phyloP scores from a whole-genome alignment of 2,888 invertebrate species.

The Spisula subtruncata region DNA sequence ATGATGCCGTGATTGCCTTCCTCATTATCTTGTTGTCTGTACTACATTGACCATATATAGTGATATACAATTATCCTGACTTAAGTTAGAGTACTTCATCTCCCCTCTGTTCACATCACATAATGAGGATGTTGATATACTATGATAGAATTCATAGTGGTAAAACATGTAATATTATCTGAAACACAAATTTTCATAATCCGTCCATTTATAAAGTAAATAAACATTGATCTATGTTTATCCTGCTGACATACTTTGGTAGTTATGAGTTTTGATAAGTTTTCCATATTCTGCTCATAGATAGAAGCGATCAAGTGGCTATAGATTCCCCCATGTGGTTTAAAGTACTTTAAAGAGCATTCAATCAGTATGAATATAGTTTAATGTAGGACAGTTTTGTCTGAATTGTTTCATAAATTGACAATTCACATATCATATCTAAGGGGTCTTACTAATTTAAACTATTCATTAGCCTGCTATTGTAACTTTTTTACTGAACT shows the following conservation, averaged over 20 bases:
- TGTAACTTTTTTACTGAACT: too few species aligned
- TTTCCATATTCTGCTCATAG: not conserved
- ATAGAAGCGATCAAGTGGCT: not conserved
- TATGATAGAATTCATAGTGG: not conserved
- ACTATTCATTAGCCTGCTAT: too few species aligned
- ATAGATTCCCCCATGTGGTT: not conserved
- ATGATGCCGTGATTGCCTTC: too few species aligned
- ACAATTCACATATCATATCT: too few species aligned
- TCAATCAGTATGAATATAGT: too few species aligned
- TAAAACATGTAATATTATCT: constrained; percentile 14
- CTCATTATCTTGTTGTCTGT: too few species aligned
- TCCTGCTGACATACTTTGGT: not conserved
- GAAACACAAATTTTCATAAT: not conserved
- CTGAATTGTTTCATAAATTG: too few species aligned
- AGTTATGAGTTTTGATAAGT: not conserved
- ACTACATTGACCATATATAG: too few species aligned
- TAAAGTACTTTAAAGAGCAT: not conserved
- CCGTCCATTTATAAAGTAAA: constrained; percentile 9
- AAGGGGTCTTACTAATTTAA: too few species aligned
- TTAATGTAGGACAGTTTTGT: too few species aligned
- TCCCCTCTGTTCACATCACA: not conserved
- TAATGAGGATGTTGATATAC: not conserved
- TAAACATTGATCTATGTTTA: not conserved
- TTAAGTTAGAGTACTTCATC: not conserved
- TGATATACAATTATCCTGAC: too few species aligned